Percentiles rank a stretch among this genome's conserved stretches.
Evolutionary conservation across 2,113 vertebrate species (phyloP).

Genomic region (Petrocephalus microphthalmus): DNA sequence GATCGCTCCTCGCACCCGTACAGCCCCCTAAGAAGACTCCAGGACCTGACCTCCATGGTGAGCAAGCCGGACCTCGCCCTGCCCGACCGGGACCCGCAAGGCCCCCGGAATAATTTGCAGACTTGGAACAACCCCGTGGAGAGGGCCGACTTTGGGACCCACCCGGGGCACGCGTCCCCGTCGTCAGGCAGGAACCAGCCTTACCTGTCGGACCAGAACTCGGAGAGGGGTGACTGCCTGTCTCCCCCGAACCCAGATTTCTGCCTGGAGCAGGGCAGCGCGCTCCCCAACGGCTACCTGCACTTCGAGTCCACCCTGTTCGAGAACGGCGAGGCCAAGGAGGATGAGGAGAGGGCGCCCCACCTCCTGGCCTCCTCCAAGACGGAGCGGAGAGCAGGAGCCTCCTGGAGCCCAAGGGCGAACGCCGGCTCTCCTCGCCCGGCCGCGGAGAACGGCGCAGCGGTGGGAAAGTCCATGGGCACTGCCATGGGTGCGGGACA

Average conservation of each 20-base stretch:
- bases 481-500: conserved; percentile 43
- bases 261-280: conserved; percentile 60
- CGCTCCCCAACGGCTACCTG: conserved; percentile 60
- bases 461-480: conserved; percentile 20
- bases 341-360: conserved; percentile 23
- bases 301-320: conserved; percentile 67
- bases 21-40: conserved; percentile 74
- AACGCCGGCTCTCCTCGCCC: not conserved
- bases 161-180: not conserved
- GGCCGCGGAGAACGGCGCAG: too few species aligned
- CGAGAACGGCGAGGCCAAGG: conserved; percentile 53
- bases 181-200: conserved; percentile 28
- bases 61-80: conserved; percentile 61
- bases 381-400: conserved; percentile 14
- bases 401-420: not conserved
- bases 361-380: not conserved
- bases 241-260: conserved; percentile 64
- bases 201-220: conserved; percentile 10
- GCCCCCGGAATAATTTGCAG: conserved; percentile 31
- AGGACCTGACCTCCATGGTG: conserved; percentile 81
- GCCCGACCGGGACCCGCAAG: conserved; percentile 26
- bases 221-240: conserved; percentile 35
- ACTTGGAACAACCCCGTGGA: conserved; percentile 16
- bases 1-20: conserved; percentile 64
- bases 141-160: conserved; percentile 20